Evolutionary conservation across 2,888 invertebrate species (phyloP), one percentile per base, ranked within the genome.

Genomic region (Panopea generosa): DNA sequence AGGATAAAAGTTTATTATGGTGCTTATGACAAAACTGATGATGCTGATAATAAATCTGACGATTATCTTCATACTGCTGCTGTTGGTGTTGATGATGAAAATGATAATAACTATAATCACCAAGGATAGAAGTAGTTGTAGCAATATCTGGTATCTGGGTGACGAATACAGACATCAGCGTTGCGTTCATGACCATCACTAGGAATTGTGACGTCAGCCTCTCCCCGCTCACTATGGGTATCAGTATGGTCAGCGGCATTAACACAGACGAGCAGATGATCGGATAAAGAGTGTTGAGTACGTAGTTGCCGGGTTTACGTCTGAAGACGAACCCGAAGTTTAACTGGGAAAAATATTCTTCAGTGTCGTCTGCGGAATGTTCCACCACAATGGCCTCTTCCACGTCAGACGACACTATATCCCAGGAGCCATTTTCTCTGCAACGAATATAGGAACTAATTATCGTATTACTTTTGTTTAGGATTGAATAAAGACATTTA

Each of bases 61-160:
- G n/a, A n/a, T n/a, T n/a, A n/a, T n/a, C n/a, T n/a, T n/a, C n/a
- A n/a, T n/a, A n/a, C n/a, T n/a, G n/a, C n/a, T n/a, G n/a, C n/a
- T n/a, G n/a, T n/a, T n/a, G n/a, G n/a, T n/a, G n/a, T n/a, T n/a
- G n/a, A n/a, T n/a, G n/a, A n/a, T n/a, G n/a, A n/a, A n/a, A n/a
- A n/a, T n/a, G n/a, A n/a, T n/a, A n/a, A n/a, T n/a, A n/a, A n/a
- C n/a, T n/a, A n/a, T n/a, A n/a, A n/a, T 57, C 49, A 78, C 78
- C 70, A 9, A 78, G 45, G 6, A 68, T 50, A 22, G 78, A 74
- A 2, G 70, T 78, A 11, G 78, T 71, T 26, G 63, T 78, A 3
- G 73, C 74, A 18, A 74, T 74, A 47, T 70, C 63, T 1, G 78
- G 78, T n/a, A 78, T 70, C n/a, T 74, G 74, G 2, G 62, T 43